phyloP scores from a whole-genome alignment of 2,888 invertebrate genomes.

The Colostygia pectinataria region DNA sequence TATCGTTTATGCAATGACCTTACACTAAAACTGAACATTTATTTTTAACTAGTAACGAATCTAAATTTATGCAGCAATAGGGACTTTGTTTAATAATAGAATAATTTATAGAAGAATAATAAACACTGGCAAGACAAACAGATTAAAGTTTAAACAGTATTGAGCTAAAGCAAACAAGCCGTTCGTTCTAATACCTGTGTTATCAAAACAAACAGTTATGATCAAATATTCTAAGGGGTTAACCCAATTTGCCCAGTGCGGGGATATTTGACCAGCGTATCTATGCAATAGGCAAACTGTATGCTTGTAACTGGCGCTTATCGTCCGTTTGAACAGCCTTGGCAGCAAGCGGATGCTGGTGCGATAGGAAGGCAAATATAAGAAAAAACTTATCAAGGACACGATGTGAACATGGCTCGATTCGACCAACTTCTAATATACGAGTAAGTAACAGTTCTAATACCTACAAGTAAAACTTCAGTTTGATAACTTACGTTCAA shows the following conservation, averaged over 20 bases:
- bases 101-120: conserved; percentile 10
- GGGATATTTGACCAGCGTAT: conserved; percentile 57
- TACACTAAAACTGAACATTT: too few relatives aligned
- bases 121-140: conserved; percentile 27
- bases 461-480: too few relatives aligned
- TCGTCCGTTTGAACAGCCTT: conserved; percentile 59
- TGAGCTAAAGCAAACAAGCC: conserved; percentile 8
- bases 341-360: conserved; percentile 62
- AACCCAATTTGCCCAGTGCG: conserved; percentile 51
- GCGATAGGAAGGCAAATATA: conserved; percentile 50
- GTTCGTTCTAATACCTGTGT: conserved; percentile 9
- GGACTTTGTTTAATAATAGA: conserved; percentile 20
- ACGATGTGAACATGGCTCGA: background rate
- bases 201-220: conserved; percentile 30
- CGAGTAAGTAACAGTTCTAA: too few relatives aligned
- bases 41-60: too few relatives aligned
- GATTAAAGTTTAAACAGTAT: conserved; percentile 16
- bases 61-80: conserved; percentile 18
- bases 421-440: too few relatives aligned
- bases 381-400: conserved; percentile 33
- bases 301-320: conserved; percentile 50
- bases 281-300: conserved; percentile 47
- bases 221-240: conserved; percentile 54
- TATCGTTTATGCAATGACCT: too few relatives aligned
- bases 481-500: too few relatives aligned